These are phyloP conservation scores for Amphilophus citrinellus DNA, from an alignment of 2,113 vertebrate species.

Conservation along the genomic window DNA sequence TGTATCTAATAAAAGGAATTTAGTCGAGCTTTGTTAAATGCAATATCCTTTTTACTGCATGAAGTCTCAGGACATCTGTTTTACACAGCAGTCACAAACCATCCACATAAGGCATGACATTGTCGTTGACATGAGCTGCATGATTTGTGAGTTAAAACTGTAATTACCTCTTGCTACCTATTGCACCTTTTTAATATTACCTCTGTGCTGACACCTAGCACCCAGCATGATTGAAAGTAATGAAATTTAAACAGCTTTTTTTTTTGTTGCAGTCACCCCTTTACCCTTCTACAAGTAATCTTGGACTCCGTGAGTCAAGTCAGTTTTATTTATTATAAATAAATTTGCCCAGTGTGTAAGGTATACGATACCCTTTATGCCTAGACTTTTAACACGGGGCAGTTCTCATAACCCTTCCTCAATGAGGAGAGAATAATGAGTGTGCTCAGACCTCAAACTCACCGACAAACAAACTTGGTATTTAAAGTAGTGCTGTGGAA, in stretches of 20 bases:
- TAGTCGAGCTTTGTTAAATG: slow-evolving; percentile 1
- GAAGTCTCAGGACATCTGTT: neutral
- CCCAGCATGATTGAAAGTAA: neutral
- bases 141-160: neutral
- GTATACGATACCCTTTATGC: neutral
- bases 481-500: neutral
- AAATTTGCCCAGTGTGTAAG: slow-evolving; percentile 8
- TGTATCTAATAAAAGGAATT: neutral
- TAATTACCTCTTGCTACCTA: neutral
- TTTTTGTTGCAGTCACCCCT: neutral
- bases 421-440: neutral
- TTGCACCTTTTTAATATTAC: neutral
- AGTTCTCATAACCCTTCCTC: neutral
- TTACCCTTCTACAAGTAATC: neutral
- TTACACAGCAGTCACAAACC: neutral
- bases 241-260: neutral
- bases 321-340: neutral
- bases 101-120: neutral
- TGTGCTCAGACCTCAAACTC: neutral
- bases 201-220: neutral
- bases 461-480: neutral
- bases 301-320: neutral
- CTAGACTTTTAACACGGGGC: neutral
- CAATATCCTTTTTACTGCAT: neutral
- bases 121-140: neutral